phyloP scores from a whole-genome alignment of 2,888 invertebrate genomes.

The Amphiduros pacificus region DNA sequence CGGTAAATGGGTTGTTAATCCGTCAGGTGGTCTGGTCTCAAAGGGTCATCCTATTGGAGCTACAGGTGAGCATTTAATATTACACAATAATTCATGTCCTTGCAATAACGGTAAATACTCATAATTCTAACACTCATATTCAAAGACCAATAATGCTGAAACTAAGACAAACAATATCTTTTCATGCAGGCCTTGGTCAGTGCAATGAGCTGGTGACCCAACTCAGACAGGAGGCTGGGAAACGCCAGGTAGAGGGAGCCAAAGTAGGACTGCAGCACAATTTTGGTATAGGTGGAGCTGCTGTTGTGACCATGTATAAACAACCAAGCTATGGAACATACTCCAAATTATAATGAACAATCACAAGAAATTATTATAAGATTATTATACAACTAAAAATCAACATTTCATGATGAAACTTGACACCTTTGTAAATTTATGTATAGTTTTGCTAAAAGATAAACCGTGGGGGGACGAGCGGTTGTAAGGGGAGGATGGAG shows the following conservation, averaged over 20 bases:
- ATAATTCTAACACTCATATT: too few relatives aligned
- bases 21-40: conserved; percentile 30
- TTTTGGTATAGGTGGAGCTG: conserved; percentile 33
- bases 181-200: conserved; percentile 24
- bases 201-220: conserved; percentile 28
- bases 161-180: neutral
- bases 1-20: conserved; percentile 26
- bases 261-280: conserved; percentile 28
- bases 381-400: too few relatives aligned
- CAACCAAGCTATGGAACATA: neutral
- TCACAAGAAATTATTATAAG: too few relatives aligned
- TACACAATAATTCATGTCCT: too few relatives aligned
- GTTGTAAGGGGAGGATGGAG: too few relatives aligned
- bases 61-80: conserved; percentile 23
- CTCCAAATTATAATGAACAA: too few relatives aligned
- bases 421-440: too few relatives aligned
- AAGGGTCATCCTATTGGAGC: conserved; percentile 32
- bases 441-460: too few relatives aligned
- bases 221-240: conserved; percentile 28
- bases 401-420: too few relatives aligned
- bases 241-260: conserved; percentile 28
- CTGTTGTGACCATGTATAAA: conserved; percentile 34
- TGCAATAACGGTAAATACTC: too few relatives aligned
- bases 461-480: too few relatives aligned
- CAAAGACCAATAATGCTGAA: neutral